Evolutionary conservation across 2,113 vertebrate species (phyloP).

Genomic region (Strix aluco): DNA sequence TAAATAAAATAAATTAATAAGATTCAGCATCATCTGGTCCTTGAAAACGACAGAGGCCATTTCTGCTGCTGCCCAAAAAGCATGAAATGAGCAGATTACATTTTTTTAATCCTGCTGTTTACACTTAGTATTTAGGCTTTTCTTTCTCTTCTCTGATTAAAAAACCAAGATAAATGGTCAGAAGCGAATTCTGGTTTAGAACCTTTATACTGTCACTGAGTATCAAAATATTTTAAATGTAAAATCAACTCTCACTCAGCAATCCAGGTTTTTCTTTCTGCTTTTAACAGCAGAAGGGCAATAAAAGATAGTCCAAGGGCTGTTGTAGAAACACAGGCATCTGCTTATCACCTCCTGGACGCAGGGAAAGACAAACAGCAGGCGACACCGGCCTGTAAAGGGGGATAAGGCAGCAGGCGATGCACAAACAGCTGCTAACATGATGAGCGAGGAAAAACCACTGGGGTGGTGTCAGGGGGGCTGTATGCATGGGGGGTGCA

Average conservation of each 20-base stretch:
- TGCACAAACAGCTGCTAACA: background rate
- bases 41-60: background rate
- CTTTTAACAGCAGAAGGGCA: background rate
- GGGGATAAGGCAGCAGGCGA: background rate
- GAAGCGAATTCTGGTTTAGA: background rate
- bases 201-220: background rate
- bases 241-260: background rate
- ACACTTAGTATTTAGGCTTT: background rate
- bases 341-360: background rate
- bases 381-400: rapidly evolving
- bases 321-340: background rate
- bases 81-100: background rate
- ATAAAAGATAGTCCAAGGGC: background rate
- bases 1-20: background rate
- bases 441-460: background rate
- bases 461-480: rapidly evolving
- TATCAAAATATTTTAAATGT: background rate
- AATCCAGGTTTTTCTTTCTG: background rate
- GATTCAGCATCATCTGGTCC: background rate
- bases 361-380: slow-evolving; percentile 5
- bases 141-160: background rate
- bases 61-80: background rate
- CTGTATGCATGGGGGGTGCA: background rate
- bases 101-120: background rate
- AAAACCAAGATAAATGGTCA: background rate